A percentile compares a stretch with the other conserved stretches of the same genome.
phyloP scores from a whole-genome alignment of 2,113 vertebrate genomes.

The Zapornia atra region DNA sequence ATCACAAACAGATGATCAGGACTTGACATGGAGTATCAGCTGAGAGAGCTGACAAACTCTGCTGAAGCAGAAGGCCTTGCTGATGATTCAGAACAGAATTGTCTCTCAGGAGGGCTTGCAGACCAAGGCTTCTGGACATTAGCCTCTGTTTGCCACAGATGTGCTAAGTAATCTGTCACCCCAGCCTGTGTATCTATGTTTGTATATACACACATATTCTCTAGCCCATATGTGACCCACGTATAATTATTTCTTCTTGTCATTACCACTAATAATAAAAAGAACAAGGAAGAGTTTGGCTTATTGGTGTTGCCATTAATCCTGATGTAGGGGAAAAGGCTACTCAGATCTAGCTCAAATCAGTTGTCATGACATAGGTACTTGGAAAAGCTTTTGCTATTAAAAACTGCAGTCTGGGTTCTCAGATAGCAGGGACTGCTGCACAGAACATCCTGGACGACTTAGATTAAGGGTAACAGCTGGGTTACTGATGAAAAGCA shows the following conservation, averaged over 20 bases:
- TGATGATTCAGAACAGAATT: background rate
- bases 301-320: background rate
- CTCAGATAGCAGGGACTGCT: background rate
- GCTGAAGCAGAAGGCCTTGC: background rate
- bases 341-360: background rate
- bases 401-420: background rate
- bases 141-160: background rate
- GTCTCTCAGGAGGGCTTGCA: background rate
- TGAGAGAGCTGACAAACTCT: background rate
- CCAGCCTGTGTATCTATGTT: background rate
- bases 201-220: background rate
- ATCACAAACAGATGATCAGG: constrained; percentile 18
- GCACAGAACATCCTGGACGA: background rate
- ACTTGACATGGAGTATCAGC: background rate
- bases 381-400: background rate
- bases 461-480: background rate
- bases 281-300: background rate
- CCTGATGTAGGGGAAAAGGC: background rate
- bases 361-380: accelerated
- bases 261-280: background rate
- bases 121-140: background rate
- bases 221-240: background rate
- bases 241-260: background rate
- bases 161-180: background rate
- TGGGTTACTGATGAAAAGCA: background rate